Evolutionary conservation across 2,888 invertebrate genomes (phyloP).

Genomic region (Dasypogon diadema): DNA sequence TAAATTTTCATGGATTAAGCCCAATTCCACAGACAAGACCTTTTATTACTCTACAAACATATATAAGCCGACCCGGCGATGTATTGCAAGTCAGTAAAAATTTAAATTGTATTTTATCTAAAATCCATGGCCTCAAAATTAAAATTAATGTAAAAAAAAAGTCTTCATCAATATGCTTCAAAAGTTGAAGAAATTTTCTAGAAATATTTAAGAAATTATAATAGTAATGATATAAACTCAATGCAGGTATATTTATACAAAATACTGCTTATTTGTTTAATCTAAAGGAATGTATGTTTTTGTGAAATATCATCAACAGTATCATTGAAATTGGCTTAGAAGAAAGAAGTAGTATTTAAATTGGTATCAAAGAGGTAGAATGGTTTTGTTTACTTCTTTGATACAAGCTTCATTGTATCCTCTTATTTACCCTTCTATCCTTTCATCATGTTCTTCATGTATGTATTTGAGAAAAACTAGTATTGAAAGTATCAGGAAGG

Average conservation of each 20-base stretch:
- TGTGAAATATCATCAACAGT: too few species aligned
- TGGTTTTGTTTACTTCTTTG: too few species aligned
- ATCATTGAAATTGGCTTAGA: too few species aligned
- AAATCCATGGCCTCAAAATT: neutral
- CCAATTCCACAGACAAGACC: slow-evolving; percentile 39
- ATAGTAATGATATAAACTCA: too few species aligned
- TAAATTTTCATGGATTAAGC: slow-evolving; percentile 46
- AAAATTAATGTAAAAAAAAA: slow-evolving; percentile 12
- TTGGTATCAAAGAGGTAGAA: too few species aligned
- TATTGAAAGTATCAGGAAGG: neutral
- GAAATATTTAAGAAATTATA: too few species aligned
- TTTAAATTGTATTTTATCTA: neutral
- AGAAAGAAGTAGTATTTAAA: neutral
- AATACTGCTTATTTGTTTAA: neutral
- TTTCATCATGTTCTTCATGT: slow-evolving; percentile 6
- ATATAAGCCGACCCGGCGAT: slow-evolving; percentile 11
- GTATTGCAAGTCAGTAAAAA: neutral
- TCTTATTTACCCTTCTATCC: neutral
- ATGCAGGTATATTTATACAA: neutral
- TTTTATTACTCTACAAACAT: neutral
- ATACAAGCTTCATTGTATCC: neutral
- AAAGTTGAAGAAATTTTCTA: slow-evolving; percentile 32
- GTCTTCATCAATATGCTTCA: slow-evolving; percentile 46
- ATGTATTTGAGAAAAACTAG: neutral
- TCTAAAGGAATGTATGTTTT: too few species aligned